Evolutionary conservation across 2,797 vertebrate genomes (phyloP).

Genomic region (Parambassis ranga): DNA sequence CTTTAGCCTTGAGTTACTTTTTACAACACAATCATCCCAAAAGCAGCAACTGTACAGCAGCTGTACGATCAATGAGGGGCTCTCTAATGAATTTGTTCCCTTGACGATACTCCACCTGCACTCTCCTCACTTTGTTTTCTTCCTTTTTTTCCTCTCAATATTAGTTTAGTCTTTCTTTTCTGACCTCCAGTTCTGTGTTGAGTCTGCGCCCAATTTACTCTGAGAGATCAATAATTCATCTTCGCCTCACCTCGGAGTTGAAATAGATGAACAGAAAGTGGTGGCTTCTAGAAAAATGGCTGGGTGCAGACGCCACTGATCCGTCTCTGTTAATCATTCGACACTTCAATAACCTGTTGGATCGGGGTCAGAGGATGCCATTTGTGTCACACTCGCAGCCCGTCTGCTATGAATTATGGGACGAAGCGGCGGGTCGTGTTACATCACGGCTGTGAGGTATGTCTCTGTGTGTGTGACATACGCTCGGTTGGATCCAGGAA

Average conservation of each 20-base stretch:
- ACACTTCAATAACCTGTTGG: conserved; percentile 8
- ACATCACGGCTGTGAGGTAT: conserved; percentile 26
- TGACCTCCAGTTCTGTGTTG: neutral
- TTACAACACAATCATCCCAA: too few species aligned
- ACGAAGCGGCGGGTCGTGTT: conserved; percentile 23
- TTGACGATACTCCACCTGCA: neutral
- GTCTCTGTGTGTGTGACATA: conserved; percentile 14
- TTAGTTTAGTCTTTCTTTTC: neutral
- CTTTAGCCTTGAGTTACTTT: neutral
- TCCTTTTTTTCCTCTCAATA: neutral
- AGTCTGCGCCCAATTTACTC: neutral
- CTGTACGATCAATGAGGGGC: neutral
- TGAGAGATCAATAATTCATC: conserved; percentile 13
- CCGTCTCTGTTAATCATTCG: conserved; percentile 5
- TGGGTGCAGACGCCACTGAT: neutral
- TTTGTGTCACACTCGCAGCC: conserved; percentile 22
- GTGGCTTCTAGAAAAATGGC: neutral
- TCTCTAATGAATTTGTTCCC: neutral
- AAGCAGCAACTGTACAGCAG: neutral
- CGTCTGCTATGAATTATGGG: conserved; percentile 47
- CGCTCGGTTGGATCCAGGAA: neutral
- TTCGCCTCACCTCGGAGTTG: neutral
- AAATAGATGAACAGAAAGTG: neutral
- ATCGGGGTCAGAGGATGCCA: conserved; percentile 9
- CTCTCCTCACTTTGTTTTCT: neutral